Evolutionary conservation across 1,140 invertebrate genomes (phyloP).

Genomic region (Dinothrombium tinctorium): DNA sequence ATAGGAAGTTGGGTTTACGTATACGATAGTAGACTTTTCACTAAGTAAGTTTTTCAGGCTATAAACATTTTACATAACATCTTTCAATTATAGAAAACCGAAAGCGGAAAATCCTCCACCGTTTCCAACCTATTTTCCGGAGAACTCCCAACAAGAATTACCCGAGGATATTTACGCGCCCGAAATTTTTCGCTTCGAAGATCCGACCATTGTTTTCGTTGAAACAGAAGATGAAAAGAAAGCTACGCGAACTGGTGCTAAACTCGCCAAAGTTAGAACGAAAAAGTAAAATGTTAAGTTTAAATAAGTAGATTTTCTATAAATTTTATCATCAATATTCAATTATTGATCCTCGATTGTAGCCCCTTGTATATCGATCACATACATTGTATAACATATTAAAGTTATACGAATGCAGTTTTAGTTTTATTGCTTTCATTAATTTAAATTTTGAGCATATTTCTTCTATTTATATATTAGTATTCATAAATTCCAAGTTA

Average conservation of each 20-base stretch:
- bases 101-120: conserved; percentile 29
- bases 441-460: too few relatives aligned
- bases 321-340: too few relatives aligned
- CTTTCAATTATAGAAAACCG: conserved; percentile 7
- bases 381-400: too few relatives aligned
- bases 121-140: conserved; percentile 52
- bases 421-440: too few relatives aligned
- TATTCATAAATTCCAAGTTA: too few relatives aligned
- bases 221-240: conserved; percentile 21
- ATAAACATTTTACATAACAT: too few relatives aligned
- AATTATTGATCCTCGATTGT: too few relatives aligned
- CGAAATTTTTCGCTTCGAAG: conserved; percentile 39
- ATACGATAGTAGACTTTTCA: conserved; percentile 6
- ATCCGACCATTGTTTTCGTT: conserved; percentile 38
- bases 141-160: conserved; percentile 25
- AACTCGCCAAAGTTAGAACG: conserved; percentile 10
- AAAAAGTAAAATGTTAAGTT: too few relatives aligned
- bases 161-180: conserved; percentile 45
- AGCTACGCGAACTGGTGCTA: conserved; percentile 5
- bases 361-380: too few relatives aligned
- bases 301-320: too few relatives aligned
- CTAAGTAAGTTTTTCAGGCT: conserved; percentile 4
- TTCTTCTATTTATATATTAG: too few relatives aligned
- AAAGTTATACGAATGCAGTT: too few relatives aligned
- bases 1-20: conserved; percentile 33